These are phyloP conservation scores for Megalonaias nervosa DNA, from an alignment of 1,140 invertebrate genomes.

Conservation along the genomic window DNA sequence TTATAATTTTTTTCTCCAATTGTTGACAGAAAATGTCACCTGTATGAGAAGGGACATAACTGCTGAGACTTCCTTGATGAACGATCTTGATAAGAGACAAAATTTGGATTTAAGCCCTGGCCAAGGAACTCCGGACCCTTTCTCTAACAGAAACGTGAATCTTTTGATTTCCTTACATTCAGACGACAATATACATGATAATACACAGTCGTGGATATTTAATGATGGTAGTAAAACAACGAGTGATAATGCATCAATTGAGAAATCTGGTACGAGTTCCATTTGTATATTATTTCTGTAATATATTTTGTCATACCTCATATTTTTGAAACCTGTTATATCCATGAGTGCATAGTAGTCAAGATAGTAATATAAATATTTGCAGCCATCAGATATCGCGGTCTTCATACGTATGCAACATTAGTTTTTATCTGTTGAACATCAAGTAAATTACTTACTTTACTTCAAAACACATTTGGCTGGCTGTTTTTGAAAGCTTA, in stretches of 20 bases:
- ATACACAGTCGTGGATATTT: constrained; percentile 56
- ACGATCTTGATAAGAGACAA: constrained; percentile 67
- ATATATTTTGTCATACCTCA: neutral
- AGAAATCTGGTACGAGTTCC: constrained; percentile 38
- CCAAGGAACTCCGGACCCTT: constrained; percentile 39
- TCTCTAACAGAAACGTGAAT: constrained; percentile 60
- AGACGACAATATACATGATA: constrained; percentile 59
- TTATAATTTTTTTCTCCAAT: neutral
- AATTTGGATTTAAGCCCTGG: constrained; percentile 55
- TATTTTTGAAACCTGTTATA: neutral
- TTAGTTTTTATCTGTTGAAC: too few species aligned
- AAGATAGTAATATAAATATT: too few species aligned
- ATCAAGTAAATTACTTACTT: too few species aligned
- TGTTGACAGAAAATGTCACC: constrained; percentile 53
- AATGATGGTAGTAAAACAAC: constrained; percentile 59
- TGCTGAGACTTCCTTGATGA: constrained; percentile 68
- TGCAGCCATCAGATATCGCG: too few species aligned
- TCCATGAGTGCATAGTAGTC: neutral
- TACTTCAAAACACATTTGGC: too few species aligned
- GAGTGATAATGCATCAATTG: constrained; percentile 60
- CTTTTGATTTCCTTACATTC: constrained; percentile 55
- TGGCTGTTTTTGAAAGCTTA: too few species aligned
- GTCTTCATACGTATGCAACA: too few species aligned
- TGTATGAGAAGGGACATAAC: constrained; percentile 67
- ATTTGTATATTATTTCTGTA: neutral